A percentile compares a stretch with the other conserved stretches of the same genome.
phyloP scores from a whole-genome alignment of 2,113 vertebrate genomes.

The Albula glossodonta region DNA sequence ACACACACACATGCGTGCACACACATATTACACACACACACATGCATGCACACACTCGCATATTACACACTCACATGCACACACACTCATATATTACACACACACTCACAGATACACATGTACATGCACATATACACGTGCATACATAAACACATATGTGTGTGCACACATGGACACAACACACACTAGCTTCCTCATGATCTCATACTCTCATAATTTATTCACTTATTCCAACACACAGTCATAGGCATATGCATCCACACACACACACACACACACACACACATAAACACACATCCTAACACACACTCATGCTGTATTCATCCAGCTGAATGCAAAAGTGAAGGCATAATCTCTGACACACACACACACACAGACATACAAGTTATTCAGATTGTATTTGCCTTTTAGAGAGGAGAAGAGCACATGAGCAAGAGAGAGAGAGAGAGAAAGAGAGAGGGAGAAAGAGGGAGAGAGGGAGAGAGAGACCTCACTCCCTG shows the following conservation, averaged over 20 bases:
- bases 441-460: not conserved
- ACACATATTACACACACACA: too few species aligned
- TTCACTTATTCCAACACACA: not conserved
- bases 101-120: too few species aligned
- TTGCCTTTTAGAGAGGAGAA: not conserved
- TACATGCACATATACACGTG: not conserved
- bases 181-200: too few species aligned
- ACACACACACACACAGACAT: not conserved
- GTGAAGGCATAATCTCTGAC: too few species aligned
- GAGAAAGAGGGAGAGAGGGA: not conserved
- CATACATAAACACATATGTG: not conserved
- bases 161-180: not conserved
- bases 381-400: not conserved
- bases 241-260: not conserved
- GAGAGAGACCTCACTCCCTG: constrained; percentile 9
- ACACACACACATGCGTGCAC: not conserved
- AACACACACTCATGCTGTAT: not conserved
- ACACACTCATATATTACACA: too few species aligned
- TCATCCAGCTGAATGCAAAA: too few species aligned
- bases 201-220: too few species aligned
- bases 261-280: not conserved
- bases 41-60: too few species aligned
- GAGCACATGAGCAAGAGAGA: not conserved
- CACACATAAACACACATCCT: not conserved
- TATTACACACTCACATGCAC: too few species aligned